A percentile compares a stretch with the other conserved stretches of the same genome.
These are phyloP conservation scores for Entomobrya multifasciata DNA, from an alignment of 2,888 invertebrate species.

Conservation along the genomic window DNA sequence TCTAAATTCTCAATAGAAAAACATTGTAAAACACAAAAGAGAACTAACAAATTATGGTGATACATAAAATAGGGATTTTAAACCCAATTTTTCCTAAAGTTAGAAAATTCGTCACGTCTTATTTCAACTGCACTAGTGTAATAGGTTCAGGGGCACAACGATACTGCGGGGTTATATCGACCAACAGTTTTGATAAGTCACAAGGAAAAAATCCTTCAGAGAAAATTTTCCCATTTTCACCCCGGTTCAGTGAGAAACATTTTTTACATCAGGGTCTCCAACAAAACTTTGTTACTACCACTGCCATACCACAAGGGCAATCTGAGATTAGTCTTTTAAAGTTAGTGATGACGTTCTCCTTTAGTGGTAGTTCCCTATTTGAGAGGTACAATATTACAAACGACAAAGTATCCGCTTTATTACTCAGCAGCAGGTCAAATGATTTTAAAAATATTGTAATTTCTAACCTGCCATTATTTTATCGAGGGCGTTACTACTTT, in stretches of 20 bases:
- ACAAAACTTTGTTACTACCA: neutral
- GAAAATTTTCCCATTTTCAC: neutral
- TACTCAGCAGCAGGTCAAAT: neutral
- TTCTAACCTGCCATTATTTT: conserved; percentile 48
- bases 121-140: neutral
- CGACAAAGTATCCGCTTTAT: neutral
- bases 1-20: neutral
- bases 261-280: neutral
- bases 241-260: neutral
- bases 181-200: neutral
- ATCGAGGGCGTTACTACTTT: conserved; percentile 62
- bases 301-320: conserved; percentile 35
- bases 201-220: neutral
- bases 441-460: conserved; percentile 21
- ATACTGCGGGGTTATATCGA: neutral
- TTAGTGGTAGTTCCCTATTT: conserved; percentile 22
- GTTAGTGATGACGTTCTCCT: conserved; percentile 58
- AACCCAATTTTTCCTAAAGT: neutral
- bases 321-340: conserved; percentile 35
- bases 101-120: too few relatives aligned
- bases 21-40: neutral
- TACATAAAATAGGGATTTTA: neutral
- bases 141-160: conserved; percentile 32
- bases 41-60: too few relatives aligned
- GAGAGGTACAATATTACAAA: neutral